Base-by-base conservation (phyloP, 2,888 invertebrate genomes). In the Syrphus vitripennis region DNA sequence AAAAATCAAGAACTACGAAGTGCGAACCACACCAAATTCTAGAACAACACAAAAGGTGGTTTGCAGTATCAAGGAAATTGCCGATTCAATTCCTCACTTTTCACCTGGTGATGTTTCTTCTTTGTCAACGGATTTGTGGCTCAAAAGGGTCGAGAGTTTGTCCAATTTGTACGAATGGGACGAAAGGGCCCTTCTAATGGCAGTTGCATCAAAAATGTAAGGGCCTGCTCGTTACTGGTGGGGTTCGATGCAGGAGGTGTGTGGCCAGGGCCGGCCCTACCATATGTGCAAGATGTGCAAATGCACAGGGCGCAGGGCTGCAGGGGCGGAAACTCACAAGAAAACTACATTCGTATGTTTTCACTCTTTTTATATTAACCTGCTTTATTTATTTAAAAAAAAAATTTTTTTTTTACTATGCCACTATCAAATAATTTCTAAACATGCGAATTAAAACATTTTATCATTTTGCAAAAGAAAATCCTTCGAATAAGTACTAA, bases 161-260 rank as follows among this genome's bases (percentile, higher is more conserved):
- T 53, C 53, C 2, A 53, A 29, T 26, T 29, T 29, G n/a, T 53
- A 26, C 29, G 53, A 53, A n/a, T 26, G 63, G 53, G 53, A 65
- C 19, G 76, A 76, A 19, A 55, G 31, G 31, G 45, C 55, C 0
- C 10, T 74, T 3, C n/a, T 75, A 3, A 55, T 75, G 63, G 74
- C 74, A 16, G 31, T 31, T 26, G 53, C 65, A 12, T 75, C 63
- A 1, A 65, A 65, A 57, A 57, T 61, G 61, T 61, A 63, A 31
- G 57, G 48, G 14, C 59, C 59, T 10, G 59, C 71, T 9, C 31
- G 71, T 9, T 40, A 37, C 12, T 74, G 74, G 74, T 74, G 50
- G 63, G 50, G 53, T 10, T 26, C 74, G 7, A 29, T 24, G n/a
- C 34, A 53, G n/a, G 63, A 31, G 42, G 26, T 48, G 1, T n/a